Evolutionary conservation across 2,888 invertebrate genomes (phyloP), one percentile per base, ranked within the genome.

Genomic region (Tachina grossa): DNA sequence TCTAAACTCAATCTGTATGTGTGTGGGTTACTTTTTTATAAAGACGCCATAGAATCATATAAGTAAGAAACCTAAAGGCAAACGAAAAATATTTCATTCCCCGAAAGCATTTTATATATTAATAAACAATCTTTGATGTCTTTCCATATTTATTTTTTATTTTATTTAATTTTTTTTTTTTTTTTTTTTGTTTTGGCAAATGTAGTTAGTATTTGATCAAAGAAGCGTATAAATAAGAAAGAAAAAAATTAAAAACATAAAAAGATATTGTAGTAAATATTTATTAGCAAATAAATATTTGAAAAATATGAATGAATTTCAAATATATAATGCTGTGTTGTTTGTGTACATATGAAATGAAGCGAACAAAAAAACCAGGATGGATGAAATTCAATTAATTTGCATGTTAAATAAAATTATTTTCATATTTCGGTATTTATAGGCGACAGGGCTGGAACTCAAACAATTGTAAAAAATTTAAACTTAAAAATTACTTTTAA

Each of bases 361-460:
- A 63, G 55, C 14, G 43, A 84, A 79, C 61, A 71, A 71, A 78
- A 79, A 85, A 84, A 71, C 0, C 6, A 0, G 6, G 0, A 31
- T 68, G 75, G 68, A 84, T 74, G 41, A 83, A 84, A 86, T 83
- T 80, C 80, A 86, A 87, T 88, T 88, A 86, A 86, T 88, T 86
- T 87, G 84, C 86, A 88, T 87, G 78, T 78, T 82, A 84, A 85
- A 87, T 86, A 71, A 66, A 82, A 82, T 78, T 69, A 69, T 71
- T 59, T 83, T 22, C 79, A 59, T 72, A 83, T 65, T 43, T 47
- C 1, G 43, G 31, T 1, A 14, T 61, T 31, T 47, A 53, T 19
- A 78, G 0, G 31, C 10, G 6, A n/a, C 22, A 31, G 22, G 55
- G 2, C 11, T 55, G 55, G 55, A 53, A 19, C 31, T 31, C 6